Evolutionary conservation across 2,797 vertebrate species (phyloP).

Genomic region (Catamblyrhynchus diadema): DNA sequence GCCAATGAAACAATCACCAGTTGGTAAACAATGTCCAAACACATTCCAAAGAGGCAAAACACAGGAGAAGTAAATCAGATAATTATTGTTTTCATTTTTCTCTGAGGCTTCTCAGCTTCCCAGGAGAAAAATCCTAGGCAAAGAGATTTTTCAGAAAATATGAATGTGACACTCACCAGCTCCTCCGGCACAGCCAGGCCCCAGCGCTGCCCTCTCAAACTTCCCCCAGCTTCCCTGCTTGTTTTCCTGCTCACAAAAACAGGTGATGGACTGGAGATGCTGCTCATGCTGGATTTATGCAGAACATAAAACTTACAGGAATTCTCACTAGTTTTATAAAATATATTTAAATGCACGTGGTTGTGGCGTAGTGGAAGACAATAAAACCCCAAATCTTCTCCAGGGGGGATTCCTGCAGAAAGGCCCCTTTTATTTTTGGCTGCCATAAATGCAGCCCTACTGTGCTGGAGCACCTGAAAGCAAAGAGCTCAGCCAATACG

Average conservation of each 20-base stretch:
- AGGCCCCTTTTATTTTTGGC: neutral
- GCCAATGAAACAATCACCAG: too few relatives aligned
- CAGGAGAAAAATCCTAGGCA: too few relatives aligned
- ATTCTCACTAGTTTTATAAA: neutral
- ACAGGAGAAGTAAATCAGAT: neutral
- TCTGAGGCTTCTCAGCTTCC: too few relatives aligned
- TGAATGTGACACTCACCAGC: rapidly evolving
- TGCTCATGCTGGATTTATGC: rapidly evolving
- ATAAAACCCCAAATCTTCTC: neutral
- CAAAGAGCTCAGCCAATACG: neutral
- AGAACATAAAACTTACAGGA: neutral
- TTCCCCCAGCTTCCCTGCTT: neutral
- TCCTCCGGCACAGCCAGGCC: too few relatives aligned
- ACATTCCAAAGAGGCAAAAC: neutral
- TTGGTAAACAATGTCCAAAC: too few relatives aligned
- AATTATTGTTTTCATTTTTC: neutral
- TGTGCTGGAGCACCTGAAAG: neutral
- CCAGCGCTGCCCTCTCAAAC: too few relatives aligned
- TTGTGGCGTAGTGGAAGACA: neutral
- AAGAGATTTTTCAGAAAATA: too few relatives aligned
- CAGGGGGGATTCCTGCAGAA: neutral
- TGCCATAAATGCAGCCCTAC: neutral
- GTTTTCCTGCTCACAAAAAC: neutral
- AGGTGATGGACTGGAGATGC: neutral
- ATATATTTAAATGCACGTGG: too few relatives aligned